Conservation (phyloP, 1,140 invertebrate species). For the Anastatus disparis region DNA sequence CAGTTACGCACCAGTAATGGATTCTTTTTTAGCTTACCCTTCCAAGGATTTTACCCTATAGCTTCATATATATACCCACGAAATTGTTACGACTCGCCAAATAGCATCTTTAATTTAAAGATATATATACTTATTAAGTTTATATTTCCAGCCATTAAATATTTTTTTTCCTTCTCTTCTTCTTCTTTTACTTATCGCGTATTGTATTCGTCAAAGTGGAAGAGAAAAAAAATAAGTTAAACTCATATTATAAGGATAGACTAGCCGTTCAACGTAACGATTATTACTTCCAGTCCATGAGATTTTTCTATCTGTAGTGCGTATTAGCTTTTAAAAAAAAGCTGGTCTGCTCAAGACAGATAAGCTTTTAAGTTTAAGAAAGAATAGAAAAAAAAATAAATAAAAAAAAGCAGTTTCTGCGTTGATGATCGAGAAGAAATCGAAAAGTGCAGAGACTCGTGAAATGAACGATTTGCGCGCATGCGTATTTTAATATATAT, state of each 20-base stretch:
- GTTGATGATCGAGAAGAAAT: slow-evolving; percentile 58
- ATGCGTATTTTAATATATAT: slow-evolving; percentile 38
- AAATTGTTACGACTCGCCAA: no score
- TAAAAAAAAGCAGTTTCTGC: no score
- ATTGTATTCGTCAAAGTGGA: neutral
- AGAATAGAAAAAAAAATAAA: no score
- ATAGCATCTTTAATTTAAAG: no score
- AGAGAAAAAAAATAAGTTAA: neutral
- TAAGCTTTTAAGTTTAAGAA: slow-evolving; percentile 55
- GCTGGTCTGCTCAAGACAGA: slow-evolving; percentile 51
- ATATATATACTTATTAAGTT: no score
- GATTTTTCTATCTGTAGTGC: no score
- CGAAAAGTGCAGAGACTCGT: slow-evolving; percentile 62
- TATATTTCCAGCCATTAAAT: no score
- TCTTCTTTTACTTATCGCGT: no score
- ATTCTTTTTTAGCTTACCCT: slow-evolving; percentile 17
- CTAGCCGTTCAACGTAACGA: neutral
- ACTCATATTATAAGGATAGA: neutral
- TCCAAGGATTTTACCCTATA: neutral
- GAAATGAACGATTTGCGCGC: slow-evolving; percentile 51
- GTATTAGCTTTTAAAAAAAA: neutral
- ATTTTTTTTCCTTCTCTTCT: no score
- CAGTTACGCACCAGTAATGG: slow-evolving; percentile 36
- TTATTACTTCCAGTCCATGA: slow-evolving; percentile 57
- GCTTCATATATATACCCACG: no score